Evolutionary conservation across 2,888 invertebrate species (phyloP).

Genomic region (Trichogramma dendrolimi): DNA sequence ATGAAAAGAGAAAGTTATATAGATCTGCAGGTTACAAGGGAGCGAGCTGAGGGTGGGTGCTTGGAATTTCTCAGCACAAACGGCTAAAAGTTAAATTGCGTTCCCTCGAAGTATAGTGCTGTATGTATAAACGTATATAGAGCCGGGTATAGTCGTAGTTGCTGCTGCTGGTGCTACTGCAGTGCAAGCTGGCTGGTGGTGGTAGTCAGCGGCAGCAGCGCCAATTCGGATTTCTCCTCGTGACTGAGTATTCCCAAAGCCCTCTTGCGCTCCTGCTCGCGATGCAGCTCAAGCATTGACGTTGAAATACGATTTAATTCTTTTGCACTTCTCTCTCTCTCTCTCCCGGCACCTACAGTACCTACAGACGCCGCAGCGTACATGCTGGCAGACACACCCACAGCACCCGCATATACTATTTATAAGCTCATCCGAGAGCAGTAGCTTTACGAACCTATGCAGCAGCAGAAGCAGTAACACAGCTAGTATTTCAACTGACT

Average conservation of each 20-base stretch:
- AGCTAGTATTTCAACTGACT: too few relatives aligned
- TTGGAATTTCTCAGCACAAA: constrained; percentile 36
- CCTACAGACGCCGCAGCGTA: too few relatives aligned
- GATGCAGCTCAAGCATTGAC: constrained; percentile 38
- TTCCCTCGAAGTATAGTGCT: constrained; percentile 37
- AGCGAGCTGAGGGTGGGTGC: constrained; percentile 13
- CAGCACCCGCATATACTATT: too few relatives aligned
- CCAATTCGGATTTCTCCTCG: constrained; percentile 44
- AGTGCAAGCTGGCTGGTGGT: too few relatives aligned
- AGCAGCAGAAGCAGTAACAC: too few relatives aligned
- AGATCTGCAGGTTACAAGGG: constrained; percentile 5
- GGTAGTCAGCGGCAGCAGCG: constrained; percentile 26
- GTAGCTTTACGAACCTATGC: too few relatives aligned
- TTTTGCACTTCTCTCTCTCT: constrained; percentile 40
- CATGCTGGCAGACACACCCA: too few relatives aligned
- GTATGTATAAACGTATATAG: background rate
- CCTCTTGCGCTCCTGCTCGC: constrained; percentile 39
- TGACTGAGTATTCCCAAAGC: constrained; percentile 46
- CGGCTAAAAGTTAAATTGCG: constrained; percentile 50
- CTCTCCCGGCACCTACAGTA: background rate
- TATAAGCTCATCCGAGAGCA: too few relatives aligned
- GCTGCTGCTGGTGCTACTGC: too few relatives aligned
- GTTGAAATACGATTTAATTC: constrained; percentile 49
- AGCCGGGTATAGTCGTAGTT: too few relatives aligned
- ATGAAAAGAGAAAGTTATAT: constrained; percentile 24